Evolutionary conservation across 2,888 invertebrate species (phyloP).

Genomic region (Ophraella communa): DNA sequence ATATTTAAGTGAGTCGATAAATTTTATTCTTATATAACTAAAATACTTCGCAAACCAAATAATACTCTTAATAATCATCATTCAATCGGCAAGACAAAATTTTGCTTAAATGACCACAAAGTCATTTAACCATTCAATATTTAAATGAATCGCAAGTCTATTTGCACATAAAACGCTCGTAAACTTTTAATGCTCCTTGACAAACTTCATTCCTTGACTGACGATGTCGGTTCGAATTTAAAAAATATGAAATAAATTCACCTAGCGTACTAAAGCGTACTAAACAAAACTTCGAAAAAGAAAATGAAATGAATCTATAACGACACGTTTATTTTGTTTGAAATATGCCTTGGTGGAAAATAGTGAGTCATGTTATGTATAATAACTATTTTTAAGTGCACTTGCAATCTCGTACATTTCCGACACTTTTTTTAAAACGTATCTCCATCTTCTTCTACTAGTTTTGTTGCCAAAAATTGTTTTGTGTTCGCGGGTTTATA

Average conservation of each 20-base stretch:
- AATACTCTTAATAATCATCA: too few species aligned
- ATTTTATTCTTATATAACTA: too few species aligned
- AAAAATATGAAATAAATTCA: neutral
- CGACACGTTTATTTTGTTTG: conserved; percentile 15
- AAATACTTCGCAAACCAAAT: too few species aligned
- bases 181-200: neutral
- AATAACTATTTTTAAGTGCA: conserved; percentile 31
- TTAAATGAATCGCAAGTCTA: too few species aligned
- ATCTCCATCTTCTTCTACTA: neutral
- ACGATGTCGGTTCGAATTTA: neutral
- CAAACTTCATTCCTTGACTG: neutral
- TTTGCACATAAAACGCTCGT: too few species aligned
- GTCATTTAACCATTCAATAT: too few species aligned
- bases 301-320: conserved; percentile 5
- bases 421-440: conserved; percentile 25
- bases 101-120: too few species aligned
- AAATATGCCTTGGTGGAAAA: conserved; percentile 11
- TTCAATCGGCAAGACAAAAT: too few species aligned
- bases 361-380: conserved; percentile 21
- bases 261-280: neutral
- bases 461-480: neutral
- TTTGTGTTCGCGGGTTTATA: neutral
- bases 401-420: conserved; percentile 35
- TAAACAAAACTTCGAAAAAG: neutral
- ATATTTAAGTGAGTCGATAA: too few species aligned